Conservation (phyloP, 2,113 vertebrate genomes). For the Rousettus leschenaultii region DNA sequence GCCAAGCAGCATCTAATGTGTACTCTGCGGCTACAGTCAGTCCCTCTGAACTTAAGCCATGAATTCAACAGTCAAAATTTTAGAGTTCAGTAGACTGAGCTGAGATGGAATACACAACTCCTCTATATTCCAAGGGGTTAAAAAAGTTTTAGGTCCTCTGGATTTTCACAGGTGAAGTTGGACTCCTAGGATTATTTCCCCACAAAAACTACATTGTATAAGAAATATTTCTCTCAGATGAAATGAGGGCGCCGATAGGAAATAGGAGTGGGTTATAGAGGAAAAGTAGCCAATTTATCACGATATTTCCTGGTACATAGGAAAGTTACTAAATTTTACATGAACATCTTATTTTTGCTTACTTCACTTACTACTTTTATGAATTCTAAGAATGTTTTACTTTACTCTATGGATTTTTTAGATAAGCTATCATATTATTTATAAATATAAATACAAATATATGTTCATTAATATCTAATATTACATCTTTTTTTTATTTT, state of each 20-base stretch:
- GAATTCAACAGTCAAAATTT: background rate
- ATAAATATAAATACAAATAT: background rate
- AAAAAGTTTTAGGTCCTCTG: background rate
- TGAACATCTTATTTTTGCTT: background rate
- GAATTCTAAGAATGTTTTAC: background rate
- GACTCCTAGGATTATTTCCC: background rate
- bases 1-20: background rate
- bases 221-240: background rate
- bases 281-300: background rate
- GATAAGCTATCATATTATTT: background rate
- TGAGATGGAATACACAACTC: background rate
- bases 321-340: background rate
- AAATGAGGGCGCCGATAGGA: background rate
- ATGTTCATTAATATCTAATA: too few species aligned
- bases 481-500: background rate
- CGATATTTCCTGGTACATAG: background rate
- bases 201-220: background rate
- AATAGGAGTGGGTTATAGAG: background rate
- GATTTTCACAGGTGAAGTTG: background rate
- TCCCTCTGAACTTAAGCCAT: background rate
- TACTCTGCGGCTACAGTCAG: background rate
- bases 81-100: background rate
- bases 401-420: background rate
- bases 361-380: background rate
- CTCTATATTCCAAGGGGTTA: background rate